Evolutionary conservation across 2,797 vertebrate species (phyloP), one percentile per base, ranked within the genome.

Genomic region (Takifugu ocellatus): DNA sequence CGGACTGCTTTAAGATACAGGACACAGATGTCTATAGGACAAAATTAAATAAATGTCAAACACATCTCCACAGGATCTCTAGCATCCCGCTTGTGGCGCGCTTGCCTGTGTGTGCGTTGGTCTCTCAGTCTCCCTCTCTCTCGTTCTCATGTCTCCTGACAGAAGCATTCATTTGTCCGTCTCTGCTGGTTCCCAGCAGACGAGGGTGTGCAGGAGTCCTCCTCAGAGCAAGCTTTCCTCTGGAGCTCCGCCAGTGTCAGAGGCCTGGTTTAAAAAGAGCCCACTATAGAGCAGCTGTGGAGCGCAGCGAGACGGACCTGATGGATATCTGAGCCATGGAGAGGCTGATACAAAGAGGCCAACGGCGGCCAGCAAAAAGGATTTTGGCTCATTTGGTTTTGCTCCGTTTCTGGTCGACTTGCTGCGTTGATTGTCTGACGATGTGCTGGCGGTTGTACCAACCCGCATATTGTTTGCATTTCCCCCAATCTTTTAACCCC

Each of bases 201-300:
- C 76, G 74, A 59, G 12, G 51, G 52, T 61, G 69, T 45, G 70
- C 15, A 78, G 79, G 79, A 79, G 81, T 72, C 75, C 77, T 71
- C 83, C 47, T 70, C 73, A 74, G 73, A 82, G 62, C 45, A 46
- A 61, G 54, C 45, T 55, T 82, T 73, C 67, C 72, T 81, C 78
- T 84, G 84, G 77, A 77, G 63, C 64, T 2, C 56, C 52, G 80
- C 84, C 84, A 82, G 67, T 26, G 0, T 42, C 54, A 76, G 77
- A 75, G 71, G 73, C 63, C 67, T 66, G 68, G 60, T 83, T 77
- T 77, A 33, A 78, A 81, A 74, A 59, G 70, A 63, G 54, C 66
- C 66, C 84, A 82, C 83, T 80, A 70, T 83, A 60, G 76, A 79
- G 56, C 70, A 49, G 26, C 76, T 83, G 79, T 85, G 80, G 81